Evolutionary conservation across 2,888 invertebrate genomes (phyloP).

Genomic region (Lasioglossum lativentre): DNA sequence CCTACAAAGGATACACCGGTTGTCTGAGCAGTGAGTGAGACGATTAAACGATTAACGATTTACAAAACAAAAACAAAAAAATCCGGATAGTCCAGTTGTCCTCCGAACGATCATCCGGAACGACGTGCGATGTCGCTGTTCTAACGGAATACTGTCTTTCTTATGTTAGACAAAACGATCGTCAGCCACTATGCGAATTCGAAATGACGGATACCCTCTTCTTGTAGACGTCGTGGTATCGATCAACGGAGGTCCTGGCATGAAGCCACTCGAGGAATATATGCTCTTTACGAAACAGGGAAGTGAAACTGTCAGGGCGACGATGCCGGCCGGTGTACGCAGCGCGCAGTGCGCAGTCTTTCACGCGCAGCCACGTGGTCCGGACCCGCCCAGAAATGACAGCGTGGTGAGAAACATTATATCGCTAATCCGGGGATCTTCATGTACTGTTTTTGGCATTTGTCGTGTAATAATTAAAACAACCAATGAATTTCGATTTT

Average conservation of each 20-base stretch:
- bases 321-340: conserved; percentile 93
- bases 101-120: conserved; percentile 29
- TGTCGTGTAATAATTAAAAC: background rate
- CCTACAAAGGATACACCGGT: conserved; percentile 94
- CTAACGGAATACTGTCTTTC: conserved; percentile 56
- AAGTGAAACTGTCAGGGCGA: conserved; percentile 94
- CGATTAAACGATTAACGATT: conserved; percentile 9
- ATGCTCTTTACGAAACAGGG: conserved; percentile 95
- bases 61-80: background rate
- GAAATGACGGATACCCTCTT: conserved; percentile 62
- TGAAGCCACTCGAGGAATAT: conserved; percentile 96
- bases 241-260: conserved; percentile 89
- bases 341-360: conserved; percentile 95
- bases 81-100: conserved; percentile 21
- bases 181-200: conserved; percentile 56
- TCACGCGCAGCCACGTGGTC: conserved; percentile 81
- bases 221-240: conserved; percentile 92
- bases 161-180: conserved; percentile 64
- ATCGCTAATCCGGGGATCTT: too few relatives aligned
- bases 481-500: background rate
- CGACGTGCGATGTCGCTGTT: conserved; percentile 29
- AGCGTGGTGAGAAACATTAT: conserved; percentile 80
- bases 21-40: conserved; percentile 93
- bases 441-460: too few relatives aligned
- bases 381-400: conserved; percentile 84